phyloP scores from a whole-genome alignment of 2,113 vertebrate genomes.

The Podiceps cristatus region DNA sequence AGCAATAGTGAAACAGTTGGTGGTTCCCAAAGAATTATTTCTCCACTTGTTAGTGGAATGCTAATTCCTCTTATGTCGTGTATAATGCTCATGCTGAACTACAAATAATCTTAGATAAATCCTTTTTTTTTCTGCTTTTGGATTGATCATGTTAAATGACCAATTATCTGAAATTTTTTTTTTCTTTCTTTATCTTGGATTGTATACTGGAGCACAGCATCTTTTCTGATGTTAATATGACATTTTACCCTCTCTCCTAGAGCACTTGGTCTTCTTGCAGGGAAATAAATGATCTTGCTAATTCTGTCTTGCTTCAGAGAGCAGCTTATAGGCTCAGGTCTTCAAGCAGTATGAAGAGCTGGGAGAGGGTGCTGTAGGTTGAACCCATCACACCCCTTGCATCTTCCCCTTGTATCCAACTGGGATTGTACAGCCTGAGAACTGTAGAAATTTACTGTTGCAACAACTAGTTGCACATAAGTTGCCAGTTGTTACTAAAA shows the following conservation, averaged over 20 bases:
- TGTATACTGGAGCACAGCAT: background rate
- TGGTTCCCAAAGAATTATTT: slow-evolving; percentile 1
- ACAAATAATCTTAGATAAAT: background rate
- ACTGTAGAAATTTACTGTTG: background rate
- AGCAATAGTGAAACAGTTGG: background rate
- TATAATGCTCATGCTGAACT: background rate
- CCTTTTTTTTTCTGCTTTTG: background rate
- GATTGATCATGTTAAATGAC: background rate
- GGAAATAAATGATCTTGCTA: background rate
- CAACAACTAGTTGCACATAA: background rate
- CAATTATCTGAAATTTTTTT: background rate
- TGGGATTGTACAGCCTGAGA: background rate
- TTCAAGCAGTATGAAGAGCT: background rate
- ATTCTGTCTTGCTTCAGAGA: background rate
- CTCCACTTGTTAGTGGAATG: background rate
- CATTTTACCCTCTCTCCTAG: background rate
- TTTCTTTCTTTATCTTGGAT: background rate
- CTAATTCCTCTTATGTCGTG: background rate
- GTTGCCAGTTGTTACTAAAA: background rate
- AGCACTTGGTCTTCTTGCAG: background rate
- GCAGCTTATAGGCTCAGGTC: background rate
- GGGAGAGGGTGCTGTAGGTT: background rate
- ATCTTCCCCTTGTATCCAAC: background rate
- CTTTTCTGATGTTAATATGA: background rate
- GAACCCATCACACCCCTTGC: background rate